Evolutionary conservation across 2,113 vertebrate genomes (phyloP), one percentile per base, ranked within the genome.

Genomic region (Phalacrocorax brasilianus): DNA sequence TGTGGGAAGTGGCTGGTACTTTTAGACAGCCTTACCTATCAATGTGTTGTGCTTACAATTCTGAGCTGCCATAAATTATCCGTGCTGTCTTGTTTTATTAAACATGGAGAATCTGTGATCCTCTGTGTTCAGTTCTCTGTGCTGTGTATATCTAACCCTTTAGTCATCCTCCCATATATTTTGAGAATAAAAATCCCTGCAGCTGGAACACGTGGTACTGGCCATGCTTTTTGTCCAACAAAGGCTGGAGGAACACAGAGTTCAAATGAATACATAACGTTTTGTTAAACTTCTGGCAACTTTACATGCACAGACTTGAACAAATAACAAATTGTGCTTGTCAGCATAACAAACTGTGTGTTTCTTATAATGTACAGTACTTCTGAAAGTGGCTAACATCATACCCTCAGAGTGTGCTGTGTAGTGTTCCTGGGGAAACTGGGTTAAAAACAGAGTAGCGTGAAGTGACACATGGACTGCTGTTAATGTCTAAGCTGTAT

Each of bases 241-340:
- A 62, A 52, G 94, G 80, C 79, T 80, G 58, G 49, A 93, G 94
- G 97, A 98, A 97, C 97, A 97, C 47, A 90, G 74, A 97, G 97
- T 98, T 98, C 97, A 97, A 96, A 96, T 76, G 58, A 95, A 97
- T 97, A 85, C 93, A 86, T 94, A 95, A 96, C 8, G 56, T 96
- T 94, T 96, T 96, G 90, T 86, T 97, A 91, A 90, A 92, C 30
- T 90, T 96, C 78, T 97, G 97, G 94, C 92, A 96, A 90, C 47
- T 62, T 84, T 75, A 70, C 75, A 92, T 28, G 88, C 89, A 62
- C 75, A 76, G 66, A 27, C 63, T 84, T 80, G 83, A 95, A 85
- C 62, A 96, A 93, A 88, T 71, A 88, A 94, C 61, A 92, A 88
- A 65, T 74, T 81, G 73, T 89, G 63, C 56, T 81, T 78, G 61